Evolutionary conservation across 53 echinoderm and acorn worm genomes (phyloP), one percentile per base, ranked within the genome.

Genomic region (Echinometra lucunter): DNA sequence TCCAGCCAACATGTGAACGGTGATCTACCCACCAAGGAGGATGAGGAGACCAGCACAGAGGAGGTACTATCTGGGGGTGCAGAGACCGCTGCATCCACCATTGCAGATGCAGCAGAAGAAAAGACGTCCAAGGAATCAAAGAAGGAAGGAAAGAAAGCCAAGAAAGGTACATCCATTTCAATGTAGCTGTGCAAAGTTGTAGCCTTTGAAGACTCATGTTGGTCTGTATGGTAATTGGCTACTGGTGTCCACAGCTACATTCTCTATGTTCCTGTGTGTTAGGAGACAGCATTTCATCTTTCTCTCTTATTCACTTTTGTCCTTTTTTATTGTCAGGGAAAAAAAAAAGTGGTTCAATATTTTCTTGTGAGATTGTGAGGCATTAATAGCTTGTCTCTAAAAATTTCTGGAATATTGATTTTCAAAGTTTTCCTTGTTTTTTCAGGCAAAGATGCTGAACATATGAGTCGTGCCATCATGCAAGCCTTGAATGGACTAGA

Each of bases 401-500:
- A 10, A 83, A 17, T 45, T 83, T 83, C 8, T 44, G 83, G 17
- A 37, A 82, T 82, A 2, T 75, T 17, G 49, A 2, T 82, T 87
- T 18, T 55, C 6, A 28, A 49, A 42, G 10, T n/a, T 82, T 30
- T 27, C 34, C 27, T 30, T 47, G 3, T 0, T 91, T 89, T 58
- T 42, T 58, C 66, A 98, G 98, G 96, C 30, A 97, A 97, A 60
- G 99, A 99, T 95, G 96, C 97, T 19, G 99, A 99, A 37, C 97
- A 99, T 57, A 96, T 99, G 95, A 98, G 95, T 55, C 95, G 99
- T 74, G 96, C 97, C 30, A 94, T 99, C 69, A 81, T 95, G 67
- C 99, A 99, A 85, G 96, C 96, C 45, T 95, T 99, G 92, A 97
- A 96, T 93, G 96, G 98, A 19, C 94, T 99, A 23, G 96, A 99